phyloP scores from a whole-genome alignment of 2,888 invertebrate species.

The Ectemnius lituratus region DNA sequence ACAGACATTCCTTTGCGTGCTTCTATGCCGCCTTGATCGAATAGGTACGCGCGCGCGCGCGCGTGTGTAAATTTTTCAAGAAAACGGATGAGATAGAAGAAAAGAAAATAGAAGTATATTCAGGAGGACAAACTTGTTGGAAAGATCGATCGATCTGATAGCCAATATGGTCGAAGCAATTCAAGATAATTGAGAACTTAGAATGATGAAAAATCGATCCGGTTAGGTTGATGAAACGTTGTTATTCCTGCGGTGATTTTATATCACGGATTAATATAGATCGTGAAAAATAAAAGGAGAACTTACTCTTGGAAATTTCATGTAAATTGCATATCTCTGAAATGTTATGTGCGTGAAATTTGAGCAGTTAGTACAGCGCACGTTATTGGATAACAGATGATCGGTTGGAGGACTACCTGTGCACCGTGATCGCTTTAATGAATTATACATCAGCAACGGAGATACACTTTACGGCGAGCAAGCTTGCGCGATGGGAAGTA shows the following conservation, averaged over 20 bases:
- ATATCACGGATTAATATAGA: no score
- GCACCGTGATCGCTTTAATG: neutral
- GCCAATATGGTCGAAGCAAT: no score
- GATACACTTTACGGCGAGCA: no score
- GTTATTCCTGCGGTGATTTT: conserved; percentile 6
- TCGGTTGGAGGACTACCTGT: neutral
- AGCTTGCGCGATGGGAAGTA: no score
- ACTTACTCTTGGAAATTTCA: conserved; percentile 25
- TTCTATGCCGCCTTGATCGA: conserved; percentile 5
- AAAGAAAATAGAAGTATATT: no score
- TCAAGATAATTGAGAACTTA: no score
- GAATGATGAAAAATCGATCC: neutral
- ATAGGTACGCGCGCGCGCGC: conserved; percentile 15
- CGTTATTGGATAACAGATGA: neutral
- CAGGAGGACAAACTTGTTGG: no score
- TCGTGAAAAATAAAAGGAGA: neutral
- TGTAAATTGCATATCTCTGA: conserved; percentile 25
- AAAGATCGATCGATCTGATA: no score
- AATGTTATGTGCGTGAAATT: conserved; percentile 12
- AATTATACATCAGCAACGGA: no score
- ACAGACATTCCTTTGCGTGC: conserved; percentile 19
- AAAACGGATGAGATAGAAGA: conserved; percentile 9
- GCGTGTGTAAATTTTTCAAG: conserved; percentile 30
- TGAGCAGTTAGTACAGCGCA: neutral
- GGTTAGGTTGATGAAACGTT: no score